phyloP scores from a whole-genome alignment of 2,113 vertebrate species.

The Pterocles orientalis region DNA sequence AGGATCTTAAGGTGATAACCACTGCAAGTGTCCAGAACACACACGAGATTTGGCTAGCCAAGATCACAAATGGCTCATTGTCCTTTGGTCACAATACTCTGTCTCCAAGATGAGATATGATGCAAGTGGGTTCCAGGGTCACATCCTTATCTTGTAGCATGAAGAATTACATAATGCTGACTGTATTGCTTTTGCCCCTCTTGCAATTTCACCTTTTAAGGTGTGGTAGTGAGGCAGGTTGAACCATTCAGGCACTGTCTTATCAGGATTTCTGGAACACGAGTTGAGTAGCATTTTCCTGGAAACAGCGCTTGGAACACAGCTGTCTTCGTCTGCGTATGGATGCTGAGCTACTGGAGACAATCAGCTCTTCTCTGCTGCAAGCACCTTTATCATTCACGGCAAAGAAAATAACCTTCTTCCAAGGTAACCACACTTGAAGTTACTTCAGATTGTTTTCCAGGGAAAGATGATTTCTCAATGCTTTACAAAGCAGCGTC shows the following conservation, averaged over 20 bases:
- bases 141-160: background rate
- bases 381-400: background rate
- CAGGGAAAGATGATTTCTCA: background rate
- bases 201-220: background rate
- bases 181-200: background rate
- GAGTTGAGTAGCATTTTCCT: background rate
- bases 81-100: background rate
- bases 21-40: background rate
- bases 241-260: background rate
- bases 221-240: background rate
- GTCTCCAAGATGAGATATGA: background rate
- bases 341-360: background rate
- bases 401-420: background rate
- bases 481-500: background rate
- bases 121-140: background rate
- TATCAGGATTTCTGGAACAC: background rate
- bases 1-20: background rate
- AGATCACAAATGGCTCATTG: background rate
- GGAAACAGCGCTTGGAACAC: background rate
- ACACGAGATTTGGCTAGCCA: background rate
- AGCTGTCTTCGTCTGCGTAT: rapidly evolving
- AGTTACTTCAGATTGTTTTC: background rate
- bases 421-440: background rate
- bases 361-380: background rate
- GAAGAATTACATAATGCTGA: background rate